Conservation (phyloP, 2,888 invertebrate species). For the Rhamphomyia laevipes region DNA sequence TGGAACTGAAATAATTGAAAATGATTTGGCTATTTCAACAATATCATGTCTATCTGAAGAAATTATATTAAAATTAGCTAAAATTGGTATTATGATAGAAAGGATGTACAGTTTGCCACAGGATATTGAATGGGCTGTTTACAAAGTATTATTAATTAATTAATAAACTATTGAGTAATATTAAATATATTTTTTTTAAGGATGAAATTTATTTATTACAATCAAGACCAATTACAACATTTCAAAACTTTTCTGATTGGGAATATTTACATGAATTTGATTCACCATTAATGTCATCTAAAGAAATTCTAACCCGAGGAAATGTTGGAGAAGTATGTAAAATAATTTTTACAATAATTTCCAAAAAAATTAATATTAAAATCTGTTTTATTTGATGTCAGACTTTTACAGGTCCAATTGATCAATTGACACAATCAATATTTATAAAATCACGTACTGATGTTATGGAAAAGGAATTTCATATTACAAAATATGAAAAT, state of each 20-base stretch:
- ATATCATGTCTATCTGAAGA: constrained; percentile 40
- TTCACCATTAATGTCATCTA: constrained; percentile 48
- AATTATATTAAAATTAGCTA: constrained; percentile 44
- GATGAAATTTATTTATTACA: constrained; percentile 54
- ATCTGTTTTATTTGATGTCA: not conserved
- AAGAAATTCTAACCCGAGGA: constrained; percentile 55
- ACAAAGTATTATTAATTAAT: constrained; percentile 39
- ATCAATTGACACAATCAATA: constrained; percentile 6
- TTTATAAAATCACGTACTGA: not conserved
- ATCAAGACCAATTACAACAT: constrained; percentile 64
- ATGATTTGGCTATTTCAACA: not conserved
- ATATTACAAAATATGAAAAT: not conserved
- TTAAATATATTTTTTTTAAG: constrained; percentile 28
- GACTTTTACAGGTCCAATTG: not conserved
- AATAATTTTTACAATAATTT: not conserved
- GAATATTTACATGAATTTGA: constrained; percentile 72
- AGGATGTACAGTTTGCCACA: constrained; percentile 53
- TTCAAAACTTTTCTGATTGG: constrained; percentile 62
- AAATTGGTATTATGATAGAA: constrained; percentile 49
- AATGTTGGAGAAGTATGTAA: constrained; percentile 57
- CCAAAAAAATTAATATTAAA: not conserved
- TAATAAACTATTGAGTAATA: not conserved
- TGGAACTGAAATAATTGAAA: not conserved
- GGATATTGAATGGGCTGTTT: constrained; percentile 73
- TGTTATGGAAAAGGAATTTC: not conserved